Evolutionary conservation across 2,888 invertebrate species (phyloP).

Genomic region (Scelioninae gen. 2): DNA sequence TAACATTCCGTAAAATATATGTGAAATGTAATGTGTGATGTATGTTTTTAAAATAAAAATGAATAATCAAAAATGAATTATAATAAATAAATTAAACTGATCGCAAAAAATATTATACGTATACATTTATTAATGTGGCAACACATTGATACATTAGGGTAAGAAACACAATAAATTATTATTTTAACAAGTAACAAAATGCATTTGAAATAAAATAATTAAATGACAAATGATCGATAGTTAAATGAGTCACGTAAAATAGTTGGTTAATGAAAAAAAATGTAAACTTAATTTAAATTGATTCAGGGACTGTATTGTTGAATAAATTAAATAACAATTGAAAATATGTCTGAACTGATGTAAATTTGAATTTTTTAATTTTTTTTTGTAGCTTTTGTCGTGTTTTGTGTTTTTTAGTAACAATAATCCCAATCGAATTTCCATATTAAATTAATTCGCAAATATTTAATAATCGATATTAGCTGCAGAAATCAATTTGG

Average conservation of each 20-base stretch:
- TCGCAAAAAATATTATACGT: background rate
- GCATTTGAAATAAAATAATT: background rate
- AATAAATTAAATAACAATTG: slow-evolving; percentile 7
- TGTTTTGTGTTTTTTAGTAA: slow-evolving; percentile 2
- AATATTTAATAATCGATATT: background rate
- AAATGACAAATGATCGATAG: slow-evolving; percentile 2
- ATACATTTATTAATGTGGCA: background rate
- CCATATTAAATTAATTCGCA: background rate
- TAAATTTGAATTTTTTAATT: too few relatives aligned
- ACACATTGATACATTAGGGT: too few relatives aligned
- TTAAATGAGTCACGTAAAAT: slow-evolving; percentile 8
- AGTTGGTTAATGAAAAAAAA: slow-evolving; percentile 11
- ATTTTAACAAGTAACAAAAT: slow-evolving; percentile 13
- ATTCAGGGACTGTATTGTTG: slow-evolving; percentile 4
- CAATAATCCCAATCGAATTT: slow-evolving; percentile 1
- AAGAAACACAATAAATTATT: background rate
- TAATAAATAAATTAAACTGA: background rate
- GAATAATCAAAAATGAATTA: background rate
- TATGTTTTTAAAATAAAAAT: too few relatives aligned
- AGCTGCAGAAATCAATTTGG: background rate
- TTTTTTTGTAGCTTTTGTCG: slow-evolving; percentile 6
- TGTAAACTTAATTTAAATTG: slow-evolving; percentile 12
- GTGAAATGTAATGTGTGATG: slow-evolving; percentile 36
- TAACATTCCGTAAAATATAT: too few relatives aligned
- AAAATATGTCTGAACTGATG: background rate